Evolutionary conservation across 2,888 invertebrate genomes (phyloP), one percentile per base, ranked within the genome.

Genomic region (Unio delphinus): DNA sequence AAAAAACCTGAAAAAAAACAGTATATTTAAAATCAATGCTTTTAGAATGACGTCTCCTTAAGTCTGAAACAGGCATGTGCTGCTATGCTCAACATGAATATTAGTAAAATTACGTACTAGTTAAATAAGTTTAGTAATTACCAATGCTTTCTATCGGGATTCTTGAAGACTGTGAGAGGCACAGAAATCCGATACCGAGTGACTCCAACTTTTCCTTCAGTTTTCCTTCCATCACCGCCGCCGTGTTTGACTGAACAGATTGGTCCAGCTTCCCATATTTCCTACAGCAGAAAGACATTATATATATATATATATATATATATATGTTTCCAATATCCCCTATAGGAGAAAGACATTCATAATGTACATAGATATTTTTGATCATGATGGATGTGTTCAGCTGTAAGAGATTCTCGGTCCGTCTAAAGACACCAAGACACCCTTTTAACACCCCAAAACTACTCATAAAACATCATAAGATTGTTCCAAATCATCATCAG

Each of bases 171-270:
- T 84, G 84, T 18, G 84, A 78, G 23, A 87, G 68, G 78, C 85
- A 85, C 17, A 87, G 76, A 64, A 76, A 85, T 18, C 81, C 86
- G 26, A 87, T 82, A 0, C 84, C 86, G 67, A 84, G 76, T 11
- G 86, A 87, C 68, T 87, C 86, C 23, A 87, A 65, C 65, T 87
- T 87, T 70, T 87, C 87, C 67, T 87, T 87, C 63, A 86, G 72
- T 66, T 87, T 86, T 15, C 87, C 87, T 65, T 86, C 86, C 86
- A 86, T 87, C 1, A 83, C 81, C 8, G 86, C 82, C 0, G 86
- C 79, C 15, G 82, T 80, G 61, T 78, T 73, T 8, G 75, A 63
- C 26, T 45, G 45, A 45, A 45, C 45, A 45, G 45, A 45, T 15
- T 11, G 45, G 15, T 3, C 15, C 45, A 15, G 45, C 45, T 45